Percentiles rank a stretch among this genome's conserved stretches.
phyloP scores from a whole-genome alignment of 35 echinoderm and acorn worm genomes.

The Amphiura filiformis region DNA sequence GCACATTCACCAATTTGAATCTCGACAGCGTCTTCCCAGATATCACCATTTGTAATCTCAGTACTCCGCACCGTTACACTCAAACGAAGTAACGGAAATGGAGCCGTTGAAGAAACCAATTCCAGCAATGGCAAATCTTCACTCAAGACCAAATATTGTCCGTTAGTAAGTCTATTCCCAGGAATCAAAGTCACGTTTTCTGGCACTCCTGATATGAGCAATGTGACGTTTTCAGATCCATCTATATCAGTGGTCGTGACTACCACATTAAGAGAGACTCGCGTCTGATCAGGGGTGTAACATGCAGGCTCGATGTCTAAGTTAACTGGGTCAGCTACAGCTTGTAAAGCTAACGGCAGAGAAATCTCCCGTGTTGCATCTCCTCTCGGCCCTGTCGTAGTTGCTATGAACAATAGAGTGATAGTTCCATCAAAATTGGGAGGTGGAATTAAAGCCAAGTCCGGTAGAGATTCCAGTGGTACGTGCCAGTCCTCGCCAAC shows the following conservation, averaged over 20 bases:
- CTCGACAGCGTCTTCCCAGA: background rate
- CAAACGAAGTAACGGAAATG: background rate
- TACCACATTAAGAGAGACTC: background rate
- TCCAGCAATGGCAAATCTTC: background rate
- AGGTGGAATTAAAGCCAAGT: background rate
- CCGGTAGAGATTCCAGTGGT: constrained; percentile 1
- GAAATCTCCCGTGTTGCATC: background rate
- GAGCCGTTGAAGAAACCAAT: background rate
- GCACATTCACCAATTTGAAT: background rate
- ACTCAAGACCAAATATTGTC: background rate
- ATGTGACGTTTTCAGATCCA: constrained; percentile 22
- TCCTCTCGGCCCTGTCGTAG: background rate
- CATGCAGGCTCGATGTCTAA: background rate
- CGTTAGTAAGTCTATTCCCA: background rate
- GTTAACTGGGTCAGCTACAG: background rate
- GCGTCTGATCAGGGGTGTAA: background rate
- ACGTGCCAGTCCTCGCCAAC: constrained; percentile 5
- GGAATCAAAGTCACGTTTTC: background rate
- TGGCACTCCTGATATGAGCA: background rate
- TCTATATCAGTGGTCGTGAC: background rate
- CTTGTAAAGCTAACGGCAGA: background rate
- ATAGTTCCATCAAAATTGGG: background rate
- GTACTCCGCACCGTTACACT: background rate
- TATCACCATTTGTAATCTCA: background rate
- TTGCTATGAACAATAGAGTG: background rate